Evolutionary conservation across 2,797 vertebrate species (phyloP).

Genomic region (Erethizon dorsatum): DNA sequence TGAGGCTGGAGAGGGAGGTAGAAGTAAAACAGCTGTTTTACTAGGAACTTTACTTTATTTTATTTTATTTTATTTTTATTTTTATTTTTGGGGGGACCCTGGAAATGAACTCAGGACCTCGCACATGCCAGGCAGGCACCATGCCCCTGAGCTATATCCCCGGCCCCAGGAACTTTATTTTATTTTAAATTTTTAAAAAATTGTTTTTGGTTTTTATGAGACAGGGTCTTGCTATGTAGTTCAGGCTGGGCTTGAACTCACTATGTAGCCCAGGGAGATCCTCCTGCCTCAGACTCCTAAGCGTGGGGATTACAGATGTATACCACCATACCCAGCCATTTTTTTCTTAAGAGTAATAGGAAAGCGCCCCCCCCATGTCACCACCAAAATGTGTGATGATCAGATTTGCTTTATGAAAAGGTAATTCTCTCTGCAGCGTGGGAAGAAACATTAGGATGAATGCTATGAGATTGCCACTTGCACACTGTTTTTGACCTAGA

Average conservation of each 20-base stretch:
- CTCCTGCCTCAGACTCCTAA: neutral
- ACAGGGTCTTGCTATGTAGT: neutral
- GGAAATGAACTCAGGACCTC: too few relatives aligned
- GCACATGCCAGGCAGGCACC: too few relatives aligned
- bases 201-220: too few relatives aligned
- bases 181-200: too few relatives aligned
- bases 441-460: neutral
- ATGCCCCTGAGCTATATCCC: too few relatives aligned
- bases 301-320: neutral
- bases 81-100: too few relatives aligned
- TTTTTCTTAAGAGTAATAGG: neutral
- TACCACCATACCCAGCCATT: neutral
- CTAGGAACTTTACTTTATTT: neutral
- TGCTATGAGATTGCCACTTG: neutral
- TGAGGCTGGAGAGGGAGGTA: neutral
- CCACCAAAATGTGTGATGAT: neutral
- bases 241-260: neutral
- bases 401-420: constrained; percentile 9
- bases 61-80: too few relatives aligned
- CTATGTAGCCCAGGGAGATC: neutral
- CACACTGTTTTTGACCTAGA: neutral
- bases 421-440: neutral
- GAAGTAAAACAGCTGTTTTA: neutral
- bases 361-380: neutral
- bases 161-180: too few relatives aligned